Evolutionary conservation across 1,140 invertebrate genomes (phyloP).

Genomic region (Drosophila novamexicana): DNA sequence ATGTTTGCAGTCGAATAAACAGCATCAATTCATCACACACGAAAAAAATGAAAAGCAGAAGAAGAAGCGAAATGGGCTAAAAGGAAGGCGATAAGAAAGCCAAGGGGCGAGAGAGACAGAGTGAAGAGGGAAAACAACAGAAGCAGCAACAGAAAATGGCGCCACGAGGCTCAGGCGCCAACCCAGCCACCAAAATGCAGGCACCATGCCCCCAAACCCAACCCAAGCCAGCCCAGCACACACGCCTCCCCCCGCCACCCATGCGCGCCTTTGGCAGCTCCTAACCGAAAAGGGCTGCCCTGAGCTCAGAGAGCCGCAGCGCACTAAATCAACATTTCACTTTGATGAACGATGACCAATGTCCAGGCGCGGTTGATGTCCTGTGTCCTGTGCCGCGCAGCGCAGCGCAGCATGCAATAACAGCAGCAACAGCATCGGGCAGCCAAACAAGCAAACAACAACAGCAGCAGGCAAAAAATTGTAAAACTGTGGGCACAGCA

Average conservation of each 20-base stretch:
- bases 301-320: constrained; percentile 32
- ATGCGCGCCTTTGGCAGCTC: no score
- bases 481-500: constrained; percentile 41
- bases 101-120: background rate
- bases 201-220: constrained; percentile 1
- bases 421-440: constrained; percentile 1
- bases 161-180: constrained; percentile 49
- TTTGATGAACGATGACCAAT: constrained; percentile 83
- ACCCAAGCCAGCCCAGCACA: no score
- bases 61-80: constrained; percentile 33
- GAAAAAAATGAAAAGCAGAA: constrained; percentile 23
- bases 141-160: constrained; percentile 38
- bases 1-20: constrained; percentile 81
- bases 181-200: constrained; percentile 45
- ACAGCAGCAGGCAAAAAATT: constrained; percentile 21
- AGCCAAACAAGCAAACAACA: constrained; percentile 8
- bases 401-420: constrained; percentile 67
- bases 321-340: constrained; percentile 83
- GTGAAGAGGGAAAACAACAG: background rate
- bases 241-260: background rate
- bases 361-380: constrained; percentile 73
- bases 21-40: constrained; percentile 80
- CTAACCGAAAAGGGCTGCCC: background rate
- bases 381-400: constrained; percentile 51
- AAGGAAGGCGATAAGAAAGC: constrained; percentile 1